Evolutionary conservation across 2,888 invertebrate genomes (phyloP), one percentile per base, ranked within the genome.

Genomic region (Tenthredo mesomela): DNA sequence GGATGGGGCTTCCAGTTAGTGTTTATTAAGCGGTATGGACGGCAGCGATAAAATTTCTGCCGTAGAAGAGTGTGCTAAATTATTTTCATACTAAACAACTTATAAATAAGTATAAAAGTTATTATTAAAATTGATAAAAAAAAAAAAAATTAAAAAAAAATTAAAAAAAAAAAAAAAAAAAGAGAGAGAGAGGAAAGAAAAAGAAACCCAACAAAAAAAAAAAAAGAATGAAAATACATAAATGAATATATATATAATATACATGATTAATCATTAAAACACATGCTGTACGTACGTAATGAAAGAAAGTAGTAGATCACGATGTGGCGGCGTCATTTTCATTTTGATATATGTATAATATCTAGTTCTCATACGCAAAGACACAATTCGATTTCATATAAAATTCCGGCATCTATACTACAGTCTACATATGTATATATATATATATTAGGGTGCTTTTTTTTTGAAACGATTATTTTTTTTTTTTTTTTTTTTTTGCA

Each of bases 1-100:
- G 89, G 88, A 90, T 89, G 89, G 91, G 90, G 91, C 92, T 92
- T 92, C 92, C 92, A 92, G 89, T 90, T 91, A 91, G 91, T 90
- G 90, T 90, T 91, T 91, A 91, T 87, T 86, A 85, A 61, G 84
- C 87, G 85, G 82, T 50, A 78, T 61, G 71, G 70, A 87, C 80
- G 84, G 84, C 84, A 67, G 86, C 80, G 84, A 77, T 85, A 50
- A 50, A 82, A 85, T 85, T 61, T 58, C 84, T 85, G 86, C 86
- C 84, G 86, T 86, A 70, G 80, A 77, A 85, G 82, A 50, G 86
- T 85, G 88, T 88, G 91, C 89, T 88, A 92, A 92, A 91, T 91
- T 91, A 91, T 91, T 91, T 91, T 91, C 91, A 87, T 91, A 91
- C 91, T 88, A 89, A 91, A 88, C 88, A 88, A 91, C 89, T 90